Percentiles rank a stretch among this genome's conserved stretches.
Conservation (phyloP, 2,113 vertebrate genomes). For the Progne subis region DNA sequence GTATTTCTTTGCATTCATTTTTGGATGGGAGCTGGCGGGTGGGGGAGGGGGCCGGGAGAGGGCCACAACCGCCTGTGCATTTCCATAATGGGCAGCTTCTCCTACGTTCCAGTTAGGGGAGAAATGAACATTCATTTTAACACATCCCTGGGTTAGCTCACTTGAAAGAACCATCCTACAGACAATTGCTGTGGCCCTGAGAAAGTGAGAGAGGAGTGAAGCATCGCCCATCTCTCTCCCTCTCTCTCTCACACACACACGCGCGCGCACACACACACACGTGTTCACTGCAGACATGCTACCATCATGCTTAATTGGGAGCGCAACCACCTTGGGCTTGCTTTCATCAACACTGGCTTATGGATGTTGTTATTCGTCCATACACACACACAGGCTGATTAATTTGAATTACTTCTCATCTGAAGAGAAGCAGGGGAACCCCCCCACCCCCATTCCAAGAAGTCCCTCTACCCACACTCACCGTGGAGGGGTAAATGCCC, state of each 20-base stretch:
- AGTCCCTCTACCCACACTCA: neutral
- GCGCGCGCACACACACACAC: neutral
- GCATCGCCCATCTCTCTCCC: neutral
- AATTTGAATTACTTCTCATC: constrained; percentile 37
- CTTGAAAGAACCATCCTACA: neutral
- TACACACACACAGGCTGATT: neutral
- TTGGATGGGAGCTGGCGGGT: constrained; percentile 73
- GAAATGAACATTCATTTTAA: neutral
- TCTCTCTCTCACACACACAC: too few species aligned
- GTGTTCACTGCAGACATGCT: neutral
- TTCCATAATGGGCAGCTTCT: constrained; percentile 50
- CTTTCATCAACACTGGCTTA: neutral
- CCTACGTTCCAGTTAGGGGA: neutral
- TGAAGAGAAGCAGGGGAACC: neutral
- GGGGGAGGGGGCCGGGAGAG: constrained; percentile 58
- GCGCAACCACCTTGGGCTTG: neutral
- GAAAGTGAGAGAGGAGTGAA: neutral
- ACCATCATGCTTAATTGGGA: neutral
- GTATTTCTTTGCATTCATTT: constrained; percentile 86
- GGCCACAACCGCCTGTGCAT: constrained; percentile 11
- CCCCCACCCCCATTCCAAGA: neutral
- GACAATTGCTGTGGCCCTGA: neutral
- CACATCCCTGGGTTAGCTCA: neutral
- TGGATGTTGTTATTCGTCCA: neutral
- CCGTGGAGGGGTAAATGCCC: neutral